phyloP scores from a whole-genome alignment of 2,113 vertebrate genomes.

The Grus americana region DNA sequence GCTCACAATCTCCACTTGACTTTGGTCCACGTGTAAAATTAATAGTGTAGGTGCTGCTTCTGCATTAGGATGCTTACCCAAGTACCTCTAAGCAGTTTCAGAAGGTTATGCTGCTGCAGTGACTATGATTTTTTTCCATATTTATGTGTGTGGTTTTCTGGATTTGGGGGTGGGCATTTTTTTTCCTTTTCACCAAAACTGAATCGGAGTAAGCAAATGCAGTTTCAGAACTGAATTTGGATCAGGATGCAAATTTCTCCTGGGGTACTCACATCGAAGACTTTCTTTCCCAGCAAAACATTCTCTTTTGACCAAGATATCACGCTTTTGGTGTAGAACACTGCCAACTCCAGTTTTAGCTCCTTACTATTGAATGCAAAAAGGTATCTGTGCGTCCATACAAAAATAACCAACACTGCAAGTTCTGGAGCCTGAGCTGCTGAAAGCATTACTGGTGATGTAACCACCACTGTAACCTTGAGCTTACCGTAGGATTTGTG shows the following conservation, averaged over 20 bases:
- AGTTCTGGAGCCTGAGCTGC: not conserved
- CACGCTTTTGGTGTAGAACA: not conserved
- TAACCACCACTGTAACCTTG: not conserved
- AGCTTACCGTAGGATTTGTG: not conserved
- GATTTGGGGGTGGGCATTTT: not conserved
- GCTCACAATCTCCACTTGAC: not conserved
- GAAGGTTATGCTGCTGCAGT: not conserved
- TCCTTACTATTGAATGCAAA: not conserved
- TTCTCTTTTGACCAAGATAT: not conserved
- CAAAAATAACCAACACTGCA: not conserved
- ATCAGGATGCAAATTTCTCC: not conserved
- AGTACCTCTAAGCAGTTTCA: not conserved
- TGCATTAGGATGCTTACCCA: not conserved
- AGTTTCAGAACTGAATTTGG: not conserved
- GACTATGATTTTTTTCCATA: not conserved
- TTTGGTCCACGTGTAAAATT: not conserved
- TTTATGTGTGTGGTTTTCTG: not conserved
- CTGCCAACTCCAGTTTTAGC: not conserved
- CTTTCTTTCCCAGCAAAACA: not conserved
- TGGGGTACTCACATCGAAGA: not conserved
- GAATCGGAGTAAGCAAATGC: not conserved
- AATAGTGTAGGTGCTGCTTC: not conserved
- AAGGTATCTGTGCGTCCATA: not conserved
- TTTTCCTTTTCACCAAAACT: not conserved
- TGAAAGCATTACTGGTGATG: not conserved